Evolutionary conservation across 2,113 vertebrate species (phyloP), one percentile per base, ranked within the genome.

Genomic region (Gorilla gorilla): DNA sequence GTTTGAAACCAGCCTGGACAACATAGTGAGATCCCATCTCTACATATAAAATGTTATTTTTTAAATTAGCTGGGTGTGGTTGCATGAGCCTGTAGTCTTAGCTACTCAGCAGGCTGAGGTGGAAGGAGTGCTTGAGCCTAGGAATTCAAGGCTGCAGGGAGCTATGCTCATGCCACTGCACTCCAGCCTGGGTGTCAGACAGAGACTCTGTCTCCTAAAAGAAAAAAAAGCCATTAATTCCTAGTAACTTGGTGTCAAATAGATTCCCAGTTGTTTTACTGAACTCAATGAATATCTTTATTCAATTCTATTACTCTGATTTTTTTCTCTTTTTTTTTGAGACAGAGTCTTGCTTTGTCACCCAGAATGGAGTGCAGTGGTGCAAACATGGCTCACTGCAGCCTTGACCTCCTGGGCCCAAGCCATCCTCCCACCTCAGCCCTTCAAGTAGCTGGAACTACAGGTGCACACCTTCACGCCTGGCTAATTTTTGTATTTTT

Each of bases 301-400:
- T 17, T 94, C 61, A 92, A 94, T 96, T 94, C 55, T 40, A 45
- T 90, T 82, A 22, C 13, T 81, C 18, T 83, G 35, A 59, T 83
- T n/a, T 8, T 70, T 30, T 64, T 38, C 45, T 52, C 12, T 75
- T 75, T 76, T 45, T 45, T 76, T 76, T 30, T 45, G 40, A 45
- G 73, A 45, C 23, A 27, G 40, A 76, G 25, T 73, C 22, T 40
- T 1, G 4, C 70, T 73, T 38, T 73, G 38, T 73, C 22, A 6
- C 70, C 9, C 38, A 8, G 22, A 20, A 22, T 73, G n/a, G 38
- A 73, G 38, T 40, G 38, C 22, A 20, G 18, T 38, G n/a, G 8
- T 18, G 0, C 18, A 10, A 38, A 17, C 70, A 22, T 1, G 11
- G n/a, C 70, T 72, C 70, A 25, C 70, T 12, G 38, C 38, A 73